Evolutionary conservation across 2,888 invertebrate genomes (phyloP).

Genomic region (Apoda limacodes): DNA sequence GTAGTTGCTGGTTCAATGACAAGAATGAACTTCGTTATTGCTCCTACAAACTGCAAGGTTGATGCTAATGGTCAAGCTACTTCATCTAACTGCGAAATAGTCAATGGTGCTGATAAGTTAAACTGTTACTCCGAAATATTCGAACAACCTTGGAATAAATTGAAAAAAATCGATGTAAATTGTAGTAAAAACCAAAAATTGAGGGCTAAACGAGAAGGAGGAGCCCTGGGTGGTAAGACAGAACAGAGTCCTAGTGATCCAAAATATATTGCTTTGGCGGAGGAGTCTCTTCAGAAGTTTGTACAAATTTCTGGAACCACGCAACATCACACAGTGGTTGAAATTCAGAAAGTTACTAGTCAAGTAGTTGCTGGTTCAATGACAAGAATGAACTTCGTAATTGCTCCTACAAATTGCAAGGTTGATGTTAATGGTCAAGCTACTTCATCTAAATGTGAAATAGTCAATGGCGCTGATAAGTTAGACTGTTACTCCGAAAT

Average conservation of each 20-base stretch:
- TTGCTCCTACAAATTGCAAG: constrained; percentile 24
- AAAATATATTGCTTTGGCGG: constrained; percentile 27
- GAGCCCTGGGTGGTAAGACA: constrained; percentile 15
- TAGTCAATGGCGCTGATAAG: constrained; percentile 19
- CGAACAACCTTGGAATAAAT: constrained; percentile 67
- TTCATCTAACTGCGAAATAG: background rate
- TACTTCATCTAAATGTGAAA: constrained; percentile 18
- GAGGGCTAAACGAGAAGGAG: constrained; percentile 11
- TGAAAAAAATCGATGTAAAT: constrained; percentile 30
- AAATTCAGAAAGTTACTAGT: constrained; percentile 29
- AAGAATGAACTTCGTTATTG: constrained; percentile 31
- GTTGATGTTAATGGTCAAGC: constrained; percentile 19
- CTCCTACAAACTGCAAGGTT: constrained; percentile 38
- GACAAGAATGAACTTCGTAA: constrained; percentile 33
- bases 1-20: constrained; percentile 52
- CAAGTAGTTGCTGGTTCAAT: constrained; percentile 31
- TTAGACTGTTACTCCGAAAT: constrained; percentile 54
- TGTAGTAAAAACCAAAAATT: constrained; percentile 15
- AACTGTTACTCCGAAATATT: constrained; percentile 60
- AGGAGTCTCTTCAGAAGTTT: constrained; percentile 30
- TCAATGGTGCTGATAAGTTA: constrained; percentile 22
- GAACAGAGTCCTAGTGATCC: constrained; percentile 23
- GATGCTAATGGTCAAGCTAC: constrained; percentile 13
- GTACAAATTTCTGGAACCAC: constrained; percentile 19
- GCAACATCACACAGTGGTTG: constrained; percentile 24